phyloP scores from a whole-genome alignment of 2,888 invertebrate species.

The Autographa gamma region DNA sequence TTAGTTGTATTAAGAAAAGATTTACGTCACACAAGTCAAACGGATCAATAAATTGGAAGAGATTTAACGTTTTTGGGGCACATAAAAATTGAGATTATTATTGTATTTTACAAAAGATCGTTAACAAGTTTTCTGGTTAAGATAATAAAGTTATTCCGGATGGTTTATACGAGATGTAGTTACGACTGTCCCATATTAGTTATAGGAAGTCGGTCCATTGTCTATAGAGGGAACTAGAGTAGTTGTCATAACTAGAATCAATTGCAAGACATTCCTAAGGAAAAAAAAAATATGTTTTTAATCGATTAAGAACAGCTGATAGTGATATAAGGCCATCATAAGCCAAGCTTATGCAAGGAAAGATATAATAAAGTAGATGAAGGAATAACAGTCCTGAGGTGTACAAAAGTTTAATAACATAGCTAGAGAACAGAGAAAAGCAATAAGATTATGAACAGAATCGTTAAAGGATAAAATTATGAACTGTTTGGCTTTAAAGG shows the following conservation, averaged over 20 bases:
- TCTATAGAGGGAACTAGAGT: neutral
- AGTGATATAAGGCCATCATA: no score
- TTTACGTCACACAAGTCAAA: neutral
- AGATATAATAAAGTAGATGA: no score
- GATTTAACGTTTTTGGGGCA: neutral
- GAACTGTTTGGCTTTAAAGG: neutral
- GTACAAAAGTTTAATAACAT: no score
- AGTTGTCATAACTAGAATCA: neutral
- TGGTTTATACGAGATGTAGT: slow-evolving; percentile 7
- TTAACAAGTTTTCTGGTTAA: slow-evolving; percentile 20
- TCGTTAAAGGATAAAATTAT: no score
- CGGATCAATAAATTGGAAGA: neutral
- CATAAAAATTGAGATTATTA: slow-evolving; percentile 1
- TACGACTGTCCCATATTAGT: slow-evolving; percentile 1
- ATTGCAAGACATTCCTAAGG: no score
- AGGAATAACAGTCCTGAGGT: no score
- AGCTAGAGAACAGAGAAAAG: no score
- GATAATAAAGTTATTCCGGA: slow-evolving; percentile 33
- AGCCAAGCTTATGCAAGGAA: no score
- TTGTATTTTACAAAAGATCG: slow-evolving; percentile 11
- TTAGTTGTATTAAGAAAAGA: neutral
- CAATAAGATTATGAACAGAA: no score
- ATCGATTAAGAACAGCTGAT: no score
- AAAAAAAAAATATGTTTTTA: no score
- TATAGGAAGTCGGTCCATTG: neutral